Evolutionary conservation across 1,140 invertebrate species (phyloP), one percentile per base, ranked within the genome.

Genomic region (Ostrea denselamellosa): DNA sequence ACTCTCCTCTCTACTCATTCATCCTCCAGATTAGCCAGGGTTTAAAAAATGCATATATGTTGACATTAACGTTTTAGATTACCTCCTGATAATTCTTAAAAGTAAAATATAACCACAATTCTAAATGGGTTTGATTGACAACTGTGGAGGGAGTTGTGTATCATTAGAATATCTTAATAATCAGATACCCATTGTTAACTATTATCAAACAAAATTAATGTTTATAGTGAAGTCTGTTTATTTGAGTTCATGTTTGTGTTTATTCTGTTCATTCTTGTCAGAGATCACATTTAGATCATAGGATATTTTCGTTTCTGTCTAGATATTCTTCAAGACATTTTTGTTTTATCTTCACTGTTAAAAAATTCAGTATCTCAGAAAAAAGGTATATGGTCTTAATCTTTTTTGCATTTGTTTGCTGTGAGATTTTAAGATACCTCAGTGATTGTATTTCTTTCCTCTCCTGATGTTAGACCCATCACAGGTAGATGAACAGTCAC

Each of bases 361-460:
- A 77, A 25, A 77, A 77, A 0, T 28, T 5, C 14, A 7, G 34
- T 25, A 4, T 77, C 22, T 28, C 8, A 10, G 25, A 25, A 10
- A 77, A 77, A 77, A 9, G 9, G 28, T n/a, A 77, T 34, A 12
- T 77, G 68, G 68, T 25, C 28, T 77, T 77, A 8, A 44, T 77
- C 68, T 28, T 14, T 77, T 77, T 77, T 77, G 68, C 28, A 34
- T 54, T 54, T 83, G 82, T 83, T 83, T 83, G 82, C n/a, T 83
- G 44, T 83, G 82, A 53, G 44, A 53, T 52, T 83, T 19, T 25
- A n/a, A 44, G 22, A 51, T 81, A 34, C 44, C 22, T 83, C n/a
- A 53, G 51, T 83, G 44, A 44, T 53, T n/a, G 19, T 83, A 10
- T 83, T 83, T 83, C 82, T 83, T 14, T 83, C 82, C 44, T 53